Evolutionary conservation across 2,888 invertebrate genomes (phyloP), one percentile per base, ranked within the genome.

Genomic region (Lysandra coridon): DNA sequence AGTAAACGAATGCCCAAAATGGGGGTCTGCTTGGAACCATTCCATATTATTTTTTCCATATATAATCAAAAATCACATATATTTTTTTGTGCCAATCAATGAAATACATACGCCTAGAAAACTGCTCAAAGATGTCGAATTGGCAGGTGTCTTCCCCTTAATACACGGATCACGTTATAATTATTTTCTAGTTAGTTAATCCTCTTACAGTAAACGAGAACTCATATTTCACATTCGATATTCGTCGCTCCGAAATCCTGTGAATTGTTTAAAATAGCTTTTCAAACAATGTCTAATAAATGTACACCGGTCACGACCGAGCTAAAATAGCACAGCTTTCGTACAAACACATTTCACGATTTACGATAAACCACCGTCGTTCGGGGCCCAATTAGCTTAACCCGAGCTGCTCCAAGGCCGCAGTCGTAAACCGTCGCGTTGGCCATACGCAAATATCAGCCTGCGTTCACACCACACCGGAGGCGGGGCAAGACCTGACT

Each of bases 251-350:
- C 76, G 17, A 53, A 76, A 76, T 80, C 78, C 64, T 23, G 44
- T 10, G 79, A 75, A 79, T 74, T 78, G 53, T 79, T 78, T 69
- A 75, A 81, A 80, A 57, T 78, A 79, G 78, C 23, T 76, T 80
- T 81, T 69, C 49, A 82, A 79, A 80, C 83, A 80, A 81, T 81
- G 57, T 4, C 57, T 4, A 78, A 76, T 73, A 78, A 74, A 78
- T 77, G 81, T 83, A 82, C 80, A 80, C 79, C 57, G 80, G 81
- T 81, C 82, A 83, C 82, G 82, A 78, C 53, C 80, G 83, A 82
- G 82, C 83, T 82, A 82, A 79, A 82, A 81, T 79, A 76, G 80
- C 80, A 76, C 78, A 80, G 80, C 80, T 40, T 74, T 75, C 30
- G 44, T 17, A 33, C 74, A 79, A 30, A 75, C 44, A 49, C 74